Evolutionary conservation across 2,888 invertebrate species (phyloP), one percentile per base, ranked within the genome.

Genomic region (Falcaria lacertinaria): DNA sequence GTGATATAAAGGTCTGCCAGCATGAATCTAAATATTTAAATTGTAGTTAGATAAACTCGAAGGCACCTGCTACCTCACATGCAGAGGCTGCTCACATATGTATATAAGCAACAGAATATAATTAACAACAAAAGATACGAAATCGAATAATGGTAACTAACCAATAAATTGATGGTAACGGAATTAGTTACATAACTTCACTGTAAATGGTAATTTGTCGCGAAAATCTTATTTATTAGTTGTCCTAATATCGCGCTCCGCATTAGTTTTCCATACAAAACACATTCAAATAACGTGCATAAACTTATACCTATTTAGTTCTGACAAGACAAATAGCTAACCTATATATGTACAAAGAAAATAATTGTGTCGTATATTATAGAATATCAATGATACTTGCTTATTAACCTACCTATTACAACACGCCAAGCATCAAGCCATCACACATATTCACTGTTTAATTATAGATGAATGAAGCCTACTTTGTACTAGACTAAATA

Each of bases 401-500:
- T 11, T 28, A 28, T 28, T 11, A 7, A 11, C 7, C 7, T 7
- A 22, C 22, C 19, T 19, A 11, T 28, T 11, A 7, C 11, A 28
- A 11, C 2, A 11, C 8, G 28, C 11, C 6, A 28, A 34, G 34
- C 25, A 35, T 42, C 14, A 15, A 37, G 11, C 25, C 37, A 28
- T 28, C 19, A 22, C 19, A 13, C 13, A 14, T 36, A 34, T 15
- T 11, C n/a, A 11, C n/a, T 17, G 15, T 19, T 34, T 33, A 43
- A 33, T 36, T 25, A 37, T 52, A 53, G 51, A 54, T 54, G 50
- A 55, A 52, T 49, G 44, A 43, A 41, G 50, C 46, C 36, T 53
- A 48, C 45, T 50, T 48, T 41, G 50, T 44, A 43, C 48, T 67
- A 71, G 51, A 55, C 57, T 75, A 72, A 72, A 83, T 83, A 82